phyloP scores from a whole-genome alignment of 37 sponge, comb jelly and placozoan genomes.

The Crambe crambe region DNA sequence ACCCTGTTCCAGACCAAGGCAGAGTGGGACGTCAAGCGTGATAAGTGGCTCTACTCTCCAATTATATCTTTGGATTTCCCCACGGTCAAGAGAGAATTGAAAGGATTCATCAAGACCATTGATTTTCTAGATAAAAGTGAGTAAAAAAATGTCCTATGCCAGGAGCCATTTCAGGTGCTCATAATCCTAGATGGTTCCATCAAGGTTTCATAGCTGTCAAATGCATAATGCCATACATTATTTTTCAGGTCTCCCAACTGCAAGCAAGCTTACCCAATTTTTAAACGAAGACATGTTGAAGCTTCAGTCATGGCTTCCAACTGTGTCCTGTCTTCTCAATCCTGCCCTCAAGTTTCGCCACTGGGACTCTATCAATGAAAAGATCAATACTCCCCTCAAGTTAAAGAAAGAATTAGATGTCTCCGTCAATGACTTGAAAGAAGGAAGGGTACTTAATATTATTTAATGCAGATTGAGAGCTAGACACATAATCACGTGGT shows the following conservation, averaged over 20 bases:
- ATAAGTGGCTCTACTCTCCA: conserved; percentile 16
- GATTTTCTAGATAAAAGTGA: conserved; percentile 55
- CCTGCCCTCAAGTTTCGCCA: conserved; percentile 57
- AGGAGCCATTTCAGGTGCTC: background rate
- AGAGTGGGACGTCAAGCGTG: conserved; percentile 41
- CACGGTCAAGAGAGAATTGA: conserved; percentile 43
- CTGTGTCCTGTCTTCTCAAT: conserved; percentile 53
- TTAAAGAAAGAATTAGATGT: background rate
- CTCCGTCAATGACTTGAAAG: background rate
- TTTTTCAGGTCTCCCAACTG: background rate
- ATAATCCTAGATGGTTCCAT: background rate
- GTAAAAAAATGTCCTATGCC: background rate
- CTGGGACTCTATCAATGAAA: conserved; percentile 36
- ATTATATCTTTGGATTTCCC: conserved; percentile 37
- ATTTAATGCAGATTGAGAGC: too few species aligned
- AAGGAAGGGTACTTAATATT: conserved; percentile 8
- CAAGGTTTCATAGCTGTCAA: background rate
- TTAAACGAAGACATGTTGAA: conserved; percentile 29
- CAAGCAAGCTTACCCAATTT: conserved; percentile 36
- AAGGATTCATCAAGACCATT: conserved; percentile 42
- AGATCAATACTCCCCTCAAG: background rate
- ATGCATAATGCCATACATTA: background rate
- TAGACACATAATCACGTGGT: background rate
- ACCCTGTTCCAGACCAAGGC: conserved; percentile 23
- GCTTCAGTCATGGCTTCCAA: conserved; percentile 42